Evolutionary conservation across 2,797 vertebrate genomes (phyloP).

Genomic region (Clarias pachynema): DNA sequence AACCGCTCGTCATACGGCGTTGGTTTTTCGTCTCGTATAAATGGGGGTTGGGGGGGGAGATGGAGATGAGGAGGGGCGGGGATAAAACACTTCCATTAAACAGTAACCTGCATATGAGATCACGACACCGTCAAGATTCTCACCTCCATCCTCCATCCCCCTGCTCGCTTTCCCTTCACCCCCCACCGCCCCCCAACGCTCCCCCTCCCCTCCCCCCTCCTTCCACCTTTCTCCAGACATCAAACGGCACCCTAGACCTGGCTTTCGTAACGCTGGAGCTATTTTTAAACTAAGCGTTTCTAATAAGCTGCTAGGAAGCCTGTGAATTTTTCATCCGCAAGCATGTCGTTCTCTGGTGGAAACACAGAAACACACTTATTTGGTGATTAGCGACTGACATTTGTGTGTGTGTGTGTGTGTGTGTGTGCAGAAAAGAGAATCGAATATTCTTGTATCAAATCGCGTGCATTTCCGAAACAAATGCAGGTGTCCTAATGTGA

Average conservation of each 20-base stretch:
- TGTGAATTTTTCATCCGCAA: conserved; percentile 83
- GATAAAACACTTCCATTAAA: conserved; percentile 70
- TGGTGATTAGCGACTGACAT: conserved; percentile 83
- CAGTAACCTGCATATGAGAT: conserved; percentile 68
- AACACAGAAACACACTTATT: conserved; percentile 86
- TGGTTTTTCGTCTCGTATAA: conserved; percentile 45
- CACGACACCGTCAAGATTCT: conserved; percentile 67
- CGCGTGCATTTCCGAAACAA: conserved; percentile 79
- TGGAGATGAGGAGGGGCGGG: conserved; percentile 53
- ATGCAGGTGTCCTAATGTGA: conserved; percentile 76
- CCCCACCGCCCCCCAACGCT: conserved; percentile 52
- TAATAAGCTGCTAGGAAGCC: conserved; percentile 82
- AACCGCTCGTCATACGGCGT: conserved; percentile 27
- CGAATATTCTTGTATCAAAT: conserved; percentile 82
- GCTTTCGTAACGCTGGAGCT: conserved; percentile 78
- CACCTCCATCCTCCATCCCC: conserved; percentile 56
- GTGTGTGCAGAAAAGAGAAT: conserved; percentile 65
- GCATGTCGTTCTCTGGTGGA: conserved; percentile 82
- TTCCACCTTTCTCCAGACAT: conserved; percentile 77
- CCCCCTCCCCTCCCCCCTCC: conserved; percentile 35
- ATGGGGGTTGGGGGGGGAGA: not conserved
- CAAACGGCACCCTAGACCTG: conserved; percentile 79
- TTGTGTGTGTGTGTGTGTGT: conserved; percentile 61
- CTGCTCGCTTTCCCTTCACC: not conserved
- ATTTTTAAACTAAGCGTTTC: conserved; percentile 84